A percentile compares a stretch with the other conserved stretches of the same genome.
Evolutionary conservation across 2,113 vertebrate species (phyloP).

Genomic region (Chloebia gouldiae): DNA sequence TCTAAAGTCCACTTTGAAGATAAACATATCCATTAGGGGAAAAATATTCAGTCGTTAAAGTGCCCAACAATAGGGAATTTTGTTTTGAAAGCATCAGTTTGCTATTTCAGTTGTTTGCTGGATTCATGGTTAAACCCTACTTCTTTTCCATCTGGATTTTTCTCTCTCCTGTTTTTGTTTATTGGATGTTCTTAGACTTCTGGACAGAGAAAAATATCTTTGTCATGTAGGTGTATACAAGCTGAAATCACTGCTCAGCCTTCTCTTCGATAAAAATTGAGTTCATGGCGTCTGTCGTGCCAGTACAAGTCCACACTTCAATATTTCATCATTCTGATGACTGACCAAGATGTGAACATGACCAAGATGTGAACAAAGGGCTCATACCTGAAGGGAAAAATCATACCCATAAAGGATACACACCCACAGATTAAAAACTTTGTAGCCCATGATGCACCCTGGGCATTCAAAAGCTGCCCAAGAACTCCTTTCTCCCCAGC

Average conservation of each 20-base stretch:
- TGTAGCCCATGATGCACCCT: neutral
- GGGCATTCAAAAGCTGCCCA: neutral
- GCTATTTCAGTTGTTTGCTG: neutral
- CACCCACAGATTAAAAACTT: neutral
- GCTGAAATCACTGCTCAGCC: neutral
- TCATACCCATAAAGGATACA: neutral
- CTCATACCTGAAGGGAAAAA: neutral
- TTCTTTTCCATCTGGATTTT: neutral
- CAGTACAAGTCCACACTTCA: neutral
- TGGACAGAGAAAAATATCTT: neutral
- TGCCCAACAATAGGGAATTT: neutral
- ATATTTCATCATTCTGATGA: slow-evolving; percentile 13
- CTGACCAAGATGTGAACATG: slow-evolving; percentile 26
- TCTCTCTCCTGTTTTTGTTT: neutral
- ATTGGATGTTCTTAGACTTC: neutral
- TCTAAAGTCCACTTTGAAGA: neutral
- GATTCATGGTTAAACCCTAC: neutral
- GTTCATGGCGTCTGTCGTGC: neutral
- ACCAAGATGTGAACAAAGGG: slow-evolving; percentile 16
- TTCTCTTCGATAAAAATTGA: neutral
- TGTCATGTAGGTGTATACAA: neutral
- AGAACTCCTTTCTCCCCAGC: neutral
- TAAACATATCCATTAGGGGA: neutral
- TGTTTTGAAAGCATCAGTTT: neutral
- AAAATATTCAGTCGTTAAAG: neutral